Conservation (phyloP, 2,797 vertebrate genomes). For the Falco rusticolus region DNA sequence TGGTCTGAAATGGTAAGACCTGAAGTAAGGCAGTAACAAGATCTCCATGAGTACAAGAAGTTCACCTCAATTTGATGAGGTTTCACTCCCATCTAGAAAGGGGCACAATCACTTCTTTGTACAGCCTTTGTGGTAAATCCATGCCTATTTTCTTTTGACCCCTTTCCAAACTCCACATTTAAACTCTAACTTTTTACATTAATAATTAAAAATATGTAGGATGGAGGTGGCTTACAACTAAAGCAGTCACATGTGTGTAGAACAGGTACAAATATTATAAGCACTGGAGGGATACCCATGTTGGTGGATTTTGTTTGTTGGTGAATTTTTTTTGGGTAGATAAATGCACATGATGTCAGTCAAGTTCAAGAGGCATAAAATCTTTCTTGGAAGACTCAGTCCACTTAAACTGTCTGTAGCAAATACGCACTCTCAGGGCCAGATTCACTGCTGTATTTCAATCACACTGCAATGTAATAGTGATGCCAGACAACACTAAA, state of each 20-base stretch:
- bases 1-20: background rate
- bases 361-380: background rate
- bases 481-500: background rate
- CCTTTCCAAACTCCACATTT: background rate
- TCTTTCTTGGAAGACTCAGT: background rate
- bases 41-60: background rate
- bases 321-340: background rate
- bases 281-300: fast-evolving
- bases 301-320: background rate
- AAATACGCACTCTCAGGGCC: background rate
- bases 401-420: background rate
- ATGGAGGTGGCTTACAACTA: fast-evolving
- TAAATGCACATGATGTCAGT: background rate
- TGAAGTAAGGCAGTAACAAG: background rate
- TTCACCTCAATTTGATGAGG: background rate
- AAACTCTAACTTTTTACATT: background rate
- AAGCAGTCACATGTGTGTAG: background rate
- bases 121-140: background rate
- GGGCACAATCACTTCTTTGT: background rate
- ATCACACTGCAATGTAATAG: background rate
- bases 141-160: background rate
- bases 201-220: background rate
- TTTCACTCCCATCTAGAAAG: background rate
- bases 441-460: background rate
- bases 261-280: background rate